Percentiles rank a stretch among this genome's conserved stretches.
These are phyloP conservation scores for Metallyticus violacea DNA, from an alignment of 2,888 invertebrate genomes.

Conservation along the genomic window DNA sequence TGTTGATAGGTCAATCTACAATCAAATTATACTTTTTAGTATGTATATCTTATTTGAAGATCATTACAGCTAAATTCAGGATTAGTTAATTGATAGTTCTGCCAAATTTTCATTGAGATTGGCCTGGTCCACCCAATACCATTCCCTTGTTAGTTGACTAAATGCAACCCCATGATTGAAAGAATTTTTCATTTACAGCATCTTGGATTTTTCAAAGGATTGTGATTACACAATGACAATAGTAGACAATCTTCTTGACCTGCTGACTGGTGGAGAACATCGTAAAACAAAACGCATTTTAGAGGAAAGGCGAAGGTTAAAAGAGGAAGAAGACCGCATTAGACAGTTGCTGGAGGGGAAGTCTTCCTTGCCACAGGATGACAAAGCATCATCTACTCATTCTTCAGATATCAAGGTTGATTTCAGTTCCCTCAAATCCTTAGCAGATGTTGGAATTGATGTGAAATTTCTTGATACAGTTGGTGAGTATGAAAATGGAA, in stretches of 20 bases:
- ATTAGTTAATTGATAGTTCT: too few relatives aligned
- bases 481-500: conserved; percentile 47
- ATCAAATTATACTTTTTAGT: too few relatives aligned
- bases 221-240: conserved; percentile 72
- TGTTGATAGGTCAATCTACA: too few relatives aligned
- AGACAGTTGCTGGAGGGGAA: conserved; percentile 37
- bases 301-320: conserved; percentile 63
- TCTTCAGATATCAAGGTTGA: conserved; percentile 19
- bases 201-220: conserved; percentile 75
- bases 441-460: conserved; percentile 75
- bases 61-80: too few relatives aligned
- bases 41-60: too few relatives aligned
- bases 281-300: conserved; percentile 68
- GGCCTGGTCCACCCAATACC: too few relatives aligned
- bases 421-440: conserved; percentile 36
- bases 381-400: neutral
- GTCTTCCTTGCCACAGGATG: conserved; percentile 4
- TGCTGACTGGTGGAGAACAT: conserved; percentile 81
- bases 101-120: too few relatives aligned
- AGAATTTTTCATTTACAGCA: conserved; percentile 51
- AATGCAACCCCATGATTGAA: too few relatives aligned
- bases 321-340: conserved; percentile 63
- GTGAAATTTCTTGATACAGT: conserved; percentile 75
- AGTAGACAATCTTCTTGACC: conserved; percentile 79
- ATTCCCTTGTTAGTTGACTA: too few relatives aligned